Conservation (phyloP, 2,888 invertebrate species). For the Xestoiulus laeticollis region DNA sequence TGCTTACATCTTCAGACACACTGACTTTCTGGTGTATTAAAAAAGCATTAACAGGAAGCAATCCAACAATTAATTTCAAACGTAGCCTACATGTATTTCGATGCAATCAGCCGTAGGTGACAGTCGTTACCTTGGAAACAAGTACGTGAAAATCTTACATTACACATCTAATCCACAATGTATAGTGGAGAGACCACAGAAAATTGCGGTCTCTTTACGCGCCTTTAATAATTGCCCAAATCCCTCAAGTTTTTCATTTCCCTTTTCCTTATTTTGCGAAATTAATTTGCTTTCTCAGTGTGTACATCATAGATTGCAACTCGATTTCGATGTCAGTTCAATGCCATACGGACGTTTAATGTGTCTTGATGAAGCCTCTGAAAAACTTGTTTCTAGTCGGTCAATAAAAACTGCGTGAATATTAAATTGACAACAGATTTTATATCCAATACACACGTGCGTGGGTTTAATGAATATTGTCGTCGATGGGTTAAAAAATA, state of each 20-base stretch:
- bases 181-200: background rate
- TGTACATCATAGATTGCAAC: too few relatives aligned
- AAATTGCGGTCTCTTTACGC: background rate
- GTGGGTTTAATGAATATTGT: background rate
- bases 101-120: background rate
- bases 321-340: background rate
- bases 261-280: background rate
- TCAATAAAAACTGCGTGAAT: background rate
- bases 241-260: slow-evolving; percentile 1
- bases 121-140: background rate
- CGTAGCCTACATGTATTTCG: too few relatives aligned
- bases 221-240: background rate
- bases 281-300: background rate
- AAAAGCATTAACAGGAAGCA: too few relatives aligned
- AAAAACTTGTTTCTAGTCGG: background rate
- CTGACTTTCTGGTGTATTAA: too few relatives aligned
- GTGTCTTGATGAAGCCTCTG: background rate
- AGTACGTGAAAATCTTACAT: background rate
- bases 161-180: background rate
- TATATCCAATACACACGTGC: background rate
- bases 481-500: background rate
- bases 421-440: background rate
- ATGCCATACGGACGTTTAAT: slow-evolving; percentile 8
- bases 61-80: background rate
- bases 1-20: too few relatives aligned